These are phyloP conservation scores for Siderastrea radians DNA, from an alignment of 92 coral and sea anemone species.

Conservation along the genomic window DNA sequence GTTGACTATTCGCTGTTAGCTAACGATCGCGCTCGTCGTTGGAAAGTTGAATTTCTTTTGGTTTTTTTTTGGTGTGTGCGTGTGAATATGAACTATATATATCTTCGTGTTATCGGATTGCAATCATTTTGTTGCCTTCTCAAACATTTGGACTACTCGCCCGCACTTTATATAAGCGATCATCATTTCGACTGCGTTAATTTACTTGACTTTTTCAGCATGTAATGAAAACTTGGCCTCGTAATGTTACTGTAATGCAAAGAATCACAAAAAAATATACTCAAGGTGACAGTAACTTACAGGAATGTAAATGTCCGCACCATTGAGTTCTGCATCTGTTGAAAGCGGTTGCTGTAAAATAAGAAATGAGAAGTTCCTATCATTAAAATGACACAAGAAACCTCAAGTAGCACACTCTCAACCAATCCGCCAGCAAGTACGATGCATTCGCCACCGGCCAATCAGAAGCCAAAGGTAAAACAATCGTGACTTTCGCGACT, in stretches of 20 bases:
- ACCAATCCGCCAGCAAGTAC: neutral
- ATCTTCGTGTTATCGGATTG: too few relatives aligned
- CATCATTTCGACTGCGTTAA: too few relatives aligned
- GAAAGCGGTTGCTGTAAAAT: conserved; percentile 64
- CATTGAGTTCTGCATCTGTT: conserved; percentile 78
- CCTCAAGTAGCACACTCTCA: neutral
- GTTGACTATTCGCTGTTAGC: too few relatives aligned
- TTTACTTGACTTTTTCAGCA: too few relatives aligned
- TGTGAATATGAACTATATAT: too few relatives aligned
- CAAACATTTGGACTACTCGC: too few relatives aligned
- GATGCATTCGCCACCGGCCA: neutral
- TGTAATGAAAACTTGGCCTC: too few relatives aligned
- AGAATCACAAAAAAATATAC: neutral
- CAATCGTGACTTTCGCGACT: neutral
- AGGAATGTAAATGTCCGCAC: conserved; percentile 83
- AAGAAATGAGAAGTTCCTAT: neutral
- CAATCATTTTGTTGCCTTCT: too few relatives aligned
- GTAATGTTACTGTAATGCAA: neutral
- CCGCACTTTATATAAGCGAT: too few relatives aligned
- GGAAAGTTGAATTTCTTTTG: too few relatives aligned
- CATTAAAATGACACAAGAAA: neutral
- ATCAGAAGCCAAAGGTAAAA: neutral
- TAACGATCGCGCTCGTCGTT: too few relatives aligned
- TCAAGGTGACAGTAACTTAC: conserved; percentile 45
- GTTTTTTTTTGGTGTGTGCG: too few relatives aligned